Conservation (phyloP, 1,140 invertebrate genomes). For the Cydia amplana region DNA sequence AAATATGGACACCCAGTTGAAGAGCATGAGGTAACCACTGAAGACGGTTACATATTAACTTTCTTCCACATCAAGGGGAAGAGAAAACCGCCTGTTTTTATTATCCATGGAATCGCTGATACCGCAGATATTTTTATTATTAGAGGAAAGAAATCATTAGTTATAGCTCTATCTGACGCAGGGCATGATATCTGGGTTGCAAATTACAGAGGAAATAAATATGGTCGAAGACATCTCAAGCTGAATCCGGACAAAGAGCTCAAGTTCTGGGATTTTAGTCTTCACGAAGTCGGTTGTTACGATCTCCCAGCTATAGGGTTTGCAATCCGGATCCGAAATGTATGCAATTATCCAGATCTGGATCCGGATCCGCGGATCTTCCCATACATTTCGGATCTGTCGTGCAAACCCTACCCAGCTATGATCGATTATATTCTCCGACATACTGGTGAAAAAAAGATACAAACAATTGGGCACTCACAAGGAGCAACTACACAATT, state of each 20-base stretch:
- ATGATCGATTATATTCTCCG: constrained; percentile 81
- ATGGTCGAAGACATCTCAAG: constrained; percentile 73
- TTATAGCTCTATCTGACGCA: constrained; percentile 53
- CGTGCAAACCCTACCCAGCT: too few species aligned
- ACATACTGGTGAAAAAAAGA: constrained; percentile 62
- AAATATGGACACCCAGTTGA: constrained; percentile 78
- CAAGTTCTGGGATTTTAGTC: constrained; percentile 80
- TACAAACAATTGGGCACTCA: constrained; percentile 71
- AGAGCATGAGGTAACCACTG: constrained; percentile 77
- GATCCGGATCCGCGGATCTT: too few species aligned
- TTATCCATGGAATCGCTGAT: constrained; percentile 87
- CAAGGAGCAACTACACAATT: constrained; percentile 74
- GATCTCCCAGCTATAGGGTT: constrained; percentile 83
- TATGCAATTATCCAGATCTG: too few species aligned
- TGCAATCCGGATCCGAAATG: too few species aligned
- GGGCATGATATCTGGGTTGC: constrained; percentile 87
- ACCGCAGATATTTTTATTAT: constrained; percentile 83
- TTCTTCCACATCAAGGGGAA: constrained; percentile 81
- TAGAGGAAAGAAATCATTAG: constrained; percentile 75
- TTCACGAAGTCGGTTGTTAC: constrained; percentile 80
- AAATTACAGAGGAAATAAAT: constrained; percentile 80
- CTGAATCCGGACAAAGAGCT: constrained; percentile 67
- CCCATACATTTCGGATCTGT: too few species aligned
- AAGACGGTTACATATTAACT: constrained; percentile 85
- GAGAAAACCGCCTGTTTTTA: constrained; percentile 72